Base-by-base conservation (phyloP, 2,113 vertebrate genomes). In the Nannospalax galili region DNA sequence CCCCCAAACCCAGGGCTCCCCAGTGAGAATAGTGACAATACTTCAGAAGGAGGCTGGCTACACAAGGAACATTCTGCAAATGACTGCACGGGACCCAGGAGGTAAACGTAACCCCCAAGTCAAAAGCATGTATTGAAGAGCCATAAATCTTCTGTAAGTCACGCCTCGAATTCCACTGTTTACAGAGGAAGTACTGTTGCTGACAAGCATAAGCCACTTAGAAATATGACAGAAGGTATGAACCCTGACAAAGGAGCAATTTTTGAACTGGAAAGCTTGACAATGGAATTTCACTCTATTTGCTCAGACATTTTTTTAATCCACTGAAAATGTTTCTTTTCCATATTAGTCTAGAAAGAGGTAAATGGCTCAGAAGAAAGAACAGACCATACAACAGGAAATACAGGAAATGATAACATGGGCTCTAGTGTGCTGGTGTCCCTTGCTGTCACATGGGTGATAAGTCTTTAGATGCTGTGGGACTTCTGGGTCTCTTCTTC, bases 151-250 rank as follows among this genome's bases (percentile, higher is more conserved):
- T 74, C 22, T 15, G 7, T 20, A 75, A 62, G 87, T 72, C 94
- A 79, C 40, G n/a, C 74, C 82, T 84, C 84, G 56, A 58, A 97
- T 94, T 96, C 93, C 92, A 40, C 11, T 74, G 82, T 93, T 89
- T 96, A 93, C 24, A 0, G 58, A 90, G 85, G 93, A 95, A 89
- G 86, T 20, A 7, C 58, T 48, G 16, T 42, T 70, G 93, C 92
- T 91, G 93, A 94, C 96, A 96, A 84, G 90, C 30, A 1, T 92
- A 86, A 92, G 94, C 93, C 82, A 56, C 15, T 79, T 70, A 94
- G 94, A 96, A 88, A 95, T 95, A 90, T 24, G 82, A 65, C 60
- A 32, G 62, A 80, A 78, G 42, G 69, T 48, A 17, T 2, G 60
- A 79, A 19, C 37, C 74, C 90, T 32, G 73, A 48, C 28, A 82